Conservation (phyloP, 35 echinoderm and acorn worm species). For the Apostichopus californicus region DNA sequence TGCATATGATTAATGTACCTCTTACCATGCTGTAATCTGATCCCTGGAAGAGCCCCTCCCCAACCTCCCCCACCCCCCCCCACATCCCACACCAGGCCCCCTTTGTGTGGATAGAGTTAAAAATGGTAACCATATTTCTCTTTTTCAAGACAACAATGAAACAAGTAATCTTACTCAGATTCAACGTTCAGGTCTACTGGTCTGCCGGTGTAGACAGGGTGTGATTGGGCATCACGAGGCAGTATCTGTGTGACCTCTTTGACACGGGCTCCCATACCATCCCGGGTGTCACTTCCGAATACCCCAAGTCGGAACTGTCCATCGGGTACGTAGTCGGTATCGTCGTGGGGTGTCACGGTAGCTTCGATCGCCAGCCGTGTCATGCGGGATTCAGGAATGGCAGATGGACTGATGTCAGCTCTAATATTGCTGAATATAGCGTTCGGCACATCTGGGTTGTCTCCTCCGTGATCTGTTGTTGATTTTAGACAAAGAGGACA, state of each 20-base stretch:
- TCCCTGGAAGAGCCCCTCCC: no score
- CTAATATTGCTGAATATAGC: background rate
- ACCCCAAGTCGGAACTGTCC: slow-evolving; percentile 28
- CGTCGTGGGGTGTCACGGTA: background rate
- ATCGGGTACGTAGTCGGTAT: background rate
- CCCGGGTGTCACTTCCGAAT: background rate
- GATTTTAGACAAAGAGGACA: background rate
- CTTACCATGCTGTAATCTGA: no score
- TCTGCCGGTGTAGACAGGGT: slow-evolving; percentile 21
- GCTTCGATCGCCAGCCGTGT: background rate
- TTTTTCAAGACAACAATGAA: no score
- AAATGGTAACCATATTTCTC: no score
- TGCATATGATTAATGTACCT: no score
- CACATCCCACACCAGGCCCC: no score
- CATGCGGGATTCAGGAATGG: slow-evolving; percentile 8
- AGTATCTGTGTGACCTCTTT: slow-evolving; percentile 29
- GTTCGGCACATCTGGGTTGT: background rate
- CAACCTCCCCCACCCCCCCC: no score
- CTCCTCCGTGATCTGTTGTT: background rate
- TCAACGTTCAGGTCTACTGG: background rate
- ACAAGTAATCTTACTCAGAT: background rate
- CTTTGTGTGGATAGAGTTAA: no score
- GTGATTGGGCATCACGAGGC: background rate
- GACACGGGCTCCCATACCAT: slow-evolving; percentile 16
- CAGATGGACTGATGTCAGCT: background rate